Evolutionary conservation across 2,113 vertebrate species (phyloP).

Genomic region (Ptilorrhoa leucosticta): DNA sequence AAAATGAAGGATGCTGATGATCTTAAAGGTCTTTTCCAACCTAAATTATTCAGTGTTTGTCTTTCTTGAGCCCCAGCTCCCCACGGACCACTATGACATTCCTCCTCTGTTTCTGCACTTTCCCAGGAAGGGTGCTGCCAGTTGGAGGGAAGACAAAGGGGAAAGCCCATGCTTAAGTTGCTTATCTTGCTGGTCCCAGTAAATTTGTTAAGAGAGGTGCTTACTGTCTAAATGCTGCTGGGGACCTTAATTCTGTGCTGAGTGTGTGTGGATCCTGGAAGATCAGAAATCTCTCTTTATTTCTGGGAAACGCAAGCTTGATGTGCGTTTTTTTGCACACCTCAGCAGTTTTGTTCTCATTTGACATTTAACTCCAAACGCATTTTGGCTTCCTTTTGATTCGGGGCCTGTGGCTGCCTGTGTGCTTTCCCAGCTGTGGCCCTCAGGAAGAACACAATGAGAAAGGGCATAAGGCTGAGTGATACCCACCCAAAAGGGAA

Average conservation of each 20-base stretch:
- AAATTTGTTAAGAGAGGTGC: not conserved
- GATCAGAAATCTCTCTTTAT: not conserved
- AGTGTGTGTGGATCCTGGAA: not conserved
- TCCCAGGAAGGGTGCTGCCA: not conserved
- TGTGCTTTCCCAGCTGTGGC: not conserved
- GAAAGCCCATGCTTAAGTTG: not conserved
- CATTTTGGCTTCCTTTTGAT: not conserved
- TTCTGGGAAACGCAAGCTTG: not conserved
- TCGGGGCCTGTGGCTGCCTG: not conserved
- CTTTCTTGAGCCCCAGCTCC: not conserved
- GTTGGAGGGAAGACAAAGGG: not conserved
- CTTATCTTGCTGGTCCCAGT: not conserved
- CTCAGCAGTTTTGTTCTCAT: not conserved
- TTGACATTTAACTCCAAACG: not conserved
- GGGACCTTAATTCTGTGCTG: not conserved
- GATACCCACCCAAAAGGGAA: not conserved
- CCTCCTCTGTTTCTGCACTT: not conserved
- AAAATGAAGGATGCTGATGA: not conserved
- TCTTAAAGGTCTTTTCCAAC: not conserved
- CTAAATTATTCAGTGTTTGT: not conserved
- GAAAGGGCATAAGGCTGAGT: not conserved
- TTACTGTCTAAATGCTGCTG: not conserved
- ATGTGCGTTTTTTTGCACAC: not conserved
- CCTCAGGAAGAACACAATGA: not conserved
- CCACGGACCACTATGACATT: accelerated